These are phyloP conservation scores for Pseudopipra pipra DNA, from an alignment of 2,113 vertebrate genomes.

Conservation along the genomic window DNA sequence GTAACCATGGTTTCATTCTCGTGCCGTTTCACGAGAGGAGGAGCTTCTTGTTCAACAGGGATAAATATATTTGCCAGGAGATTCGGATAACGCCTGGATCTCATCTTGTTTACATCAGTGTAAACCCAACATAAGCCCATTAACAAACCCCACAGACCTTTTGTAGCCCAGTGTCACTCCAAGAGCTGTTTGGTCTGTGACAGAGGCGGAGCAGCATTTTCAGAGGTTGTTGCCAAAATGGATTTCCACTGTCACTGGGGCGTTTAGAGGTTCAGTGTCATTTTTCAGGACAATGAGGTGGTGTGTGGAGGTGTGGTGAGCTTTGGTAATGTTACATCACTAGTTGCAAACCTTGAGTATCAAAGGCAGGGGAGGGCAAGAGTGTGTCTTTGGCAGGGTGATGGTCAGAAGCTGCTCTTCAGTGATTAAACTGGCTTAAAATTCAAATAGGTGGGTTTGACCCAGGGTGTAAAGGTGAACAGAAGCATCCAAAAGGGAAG, in stretches of 20 bases:
- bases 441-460: background rate
- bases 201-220: background rate
- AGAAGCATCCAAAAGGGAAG: background rate
- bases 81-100: background rate
- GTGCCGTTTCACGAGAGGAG: background rate
- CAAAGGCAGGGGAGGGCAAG: background rate
- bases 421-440: background rate
- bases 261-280: fast-evolving
- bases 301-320: background rate
- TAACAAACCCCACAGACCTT: background rate
- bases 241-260: background rate
- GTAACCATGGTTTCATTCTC: slow-evolving; percentile 16
- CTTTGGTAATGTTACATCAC: background rate
- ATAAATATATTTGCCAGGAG: background rate
- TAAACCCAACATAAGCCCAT: background rate
- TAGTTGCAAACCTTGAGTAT: background rate
- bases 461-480: background rate
- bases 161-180: too few relatives aligned
- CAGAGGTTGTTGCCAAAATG: background rate
- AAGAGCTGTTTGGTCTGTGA: background rate
- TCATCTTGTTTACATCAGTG: background rate
- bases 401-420: background rate
- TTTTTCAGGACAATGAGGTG: background rate
- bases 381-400: background rate
- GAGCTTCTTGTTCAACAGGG: background rate